Base-by-base conservation (phyloP, 1,140 invertebrate species). In the Leptopilina clavipes region DNA sequence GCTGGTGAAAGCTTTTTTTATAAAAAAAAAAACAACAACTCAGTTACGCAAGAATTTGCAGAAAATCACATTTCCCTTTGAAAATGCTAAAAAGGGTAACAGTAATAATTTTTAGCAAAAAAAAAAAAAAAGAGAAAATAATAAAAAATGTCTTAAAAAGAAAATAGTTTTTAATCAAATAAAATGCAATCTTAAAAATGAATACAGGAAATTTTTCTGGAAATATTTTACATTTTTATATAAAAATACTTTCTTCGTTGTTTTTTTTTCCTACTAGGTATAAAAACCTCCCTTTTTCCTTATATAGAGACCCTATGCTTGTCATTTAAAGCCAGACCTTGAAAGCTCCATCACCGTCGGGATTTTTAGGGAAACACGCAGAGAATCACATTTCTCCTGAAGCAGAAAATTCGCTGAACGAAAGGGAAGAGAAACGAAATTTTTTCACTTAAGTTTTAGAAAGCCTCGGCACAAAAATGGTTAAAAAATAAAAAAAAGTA, bases 391-490 rank as follows among this genome's bases (percentile, higher is more conserved):
- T 65, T 65, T 31, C 59, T 65, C 25, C 59, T 65, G 22, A n/a
- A 65, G 59, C 22, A 31, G 59, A 65, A 65, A 65, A 65, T 65
- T 65, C 11, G 25, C 22, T 65, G 19, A 65, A 65, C 56, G 44
- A 31, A 22, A 19, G 56, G 56, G 11, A 14, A 25, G 22, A 12
- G 56, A 25, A 59, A 59, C 22, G 59, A n/a, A 65, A 65, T 31
- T 31, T 65, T 65, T 25, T 40, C 25, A n/a, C 14, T 14, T 65
- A 25, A 31, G 25, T 31, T 65, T 65, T 31, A 40, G 9, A 9
- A 9, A 18, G n/a, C 52, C 10, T n/a, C 14, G 17, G 17, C 8
- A 54, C 52, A 54, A 19, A 25, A 59, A 45, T 31, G 25, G 5
- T 31, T 31, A 2, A 12, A 19, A 19, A n/a, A n/a, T n/a, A n/a